Evolutionary conservation across 2,888 invertebrate species (phyloP).

Genomic region (Tenthredo amoena): DNA sequence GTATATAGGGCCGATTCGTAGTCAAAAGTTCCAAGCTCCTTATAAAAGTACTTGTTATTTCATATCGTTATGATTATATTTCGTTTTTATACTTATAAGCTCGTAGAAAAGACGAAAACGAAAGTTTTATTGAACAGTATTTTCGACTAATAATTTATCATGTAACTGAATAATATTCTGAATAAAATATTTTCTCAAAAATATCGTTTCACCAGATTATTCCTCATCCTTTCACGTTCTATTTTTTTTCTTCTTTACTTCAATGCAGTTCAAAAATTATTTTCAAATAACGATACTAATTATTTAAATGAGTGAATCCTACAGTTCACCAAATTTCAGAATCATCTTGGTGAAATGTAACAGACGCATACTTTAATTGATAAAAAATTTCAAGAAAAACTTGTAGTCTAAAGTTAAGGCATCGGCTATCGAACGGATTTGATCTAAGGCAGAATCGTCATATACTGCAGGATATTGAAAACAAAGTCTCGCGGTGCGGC

Average conservation of each 20-base stretch:
- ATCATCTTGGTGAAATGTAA: too few species aligned
- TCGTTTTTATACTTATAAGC: background rate
- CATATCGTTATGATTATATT: background rate
- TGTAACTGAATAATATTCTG: background rate
- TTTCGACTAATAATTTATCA: constrained; percentile 1
- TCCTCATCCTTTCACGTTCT: background rate
- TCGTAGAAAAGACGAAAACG: background rate
- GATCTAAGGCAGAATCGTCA: background rate
- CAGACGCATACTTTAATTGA: too few species aligned
- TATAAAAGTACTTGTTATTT: constrained; percentile 6
- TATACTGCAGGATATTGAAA: constrained; percentile 11
- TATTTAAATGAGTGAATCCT: background rate
- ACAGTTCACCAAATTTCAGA: too few species aligned
- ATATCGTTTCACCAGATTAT: background rate
- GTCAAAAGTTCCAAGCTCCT: constrained; percentile 2
- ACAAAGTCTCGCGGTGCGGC: background rate
- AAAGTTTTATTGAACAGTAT: background rate
- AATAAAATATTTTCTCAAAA: constrained; percentile 43
- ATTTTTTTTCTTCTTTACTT: background rate
- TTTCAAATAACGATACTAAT: background rate
- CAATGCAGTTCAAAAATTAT: background rate
- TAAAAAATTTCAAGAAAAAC: too few species aligned
- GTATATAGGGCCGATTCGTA: background rate
- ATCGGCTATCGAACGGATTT: background rate
- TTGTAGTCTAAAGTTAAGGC: background rate